Percentiles rank a stretch among this genome's conserved stretches.
phyloP scores from a whole-genome alignment of 1,140 invertebrate genomes.

The Drosophila athabasca region DNA sequence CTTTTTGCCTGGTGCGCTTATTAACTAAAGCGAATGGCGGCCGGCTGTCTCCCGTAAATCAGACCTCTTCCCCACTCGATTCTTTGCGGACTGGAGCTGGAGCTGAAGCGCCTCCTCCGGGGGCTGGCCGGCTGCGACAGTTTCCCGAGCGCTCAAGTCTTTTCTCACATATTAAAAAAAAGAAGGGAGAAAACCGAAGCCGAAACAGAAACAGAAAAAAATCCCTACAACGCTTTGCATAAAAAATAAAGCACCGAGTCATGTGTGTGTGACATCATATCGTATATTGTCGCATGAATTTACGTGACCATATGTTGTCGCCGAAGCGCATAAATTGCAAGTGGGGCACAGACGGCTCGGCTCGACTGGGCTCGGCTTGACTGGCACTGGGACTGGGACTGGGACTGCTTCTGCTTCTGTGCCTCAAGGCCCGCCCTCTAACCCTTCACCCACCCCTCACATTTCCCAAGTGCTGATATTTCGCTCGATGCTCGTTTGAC shows the following conservation, averaged over 20 bases:
- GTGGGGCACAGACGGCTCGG: constrained; percentile 62
- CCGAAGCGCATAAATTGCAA: constrained; percentile 78
- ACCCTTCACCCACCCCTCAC: constrained; percentile 18
- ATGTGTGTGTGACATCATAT: constrained; percentile 78
- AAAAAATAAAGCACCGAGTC: constrained; percentile 74
- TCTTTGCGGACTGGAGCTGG: background rate
- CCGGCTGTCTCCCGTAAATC: constrained; percentile 71
- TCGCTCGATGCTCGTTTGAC: constrained; percentile 49
- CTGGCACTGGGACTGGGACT: background rate
- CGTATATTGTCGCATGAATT: constrained; percentile 82
- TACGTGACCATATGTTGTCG: constrained; percentile 82
- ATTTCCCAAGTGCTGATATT: constrained; percentile 64
- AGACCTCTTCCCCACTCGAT: constrained; percentile 14
- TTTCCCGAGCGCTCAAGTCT: constrained; percentile 57
- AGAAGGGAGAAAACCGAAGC: constrained; percentile 34
- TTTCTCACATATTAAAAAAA: constrained; percentile 74
- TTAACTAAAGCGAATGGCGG: constrained; percentile 65
- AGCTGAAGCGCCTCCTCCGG: constrained; percentile 6
- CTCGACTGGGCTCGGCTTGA: background rate
- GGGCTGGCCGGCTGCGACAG: constrained; percentile 31
- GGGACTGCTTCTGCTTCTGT: constrained; percentile 11
- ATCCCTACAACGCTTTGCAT: constrained; percentile 77
- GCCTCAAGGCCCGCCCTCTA: constrained; percentile 54
- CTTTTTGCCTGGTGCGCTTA: constrained; percentile 52
- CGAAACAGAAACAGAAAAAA: constrained; percentile 34